Conservation (phyloP, 2,113 vertebrate species). For the Sorex araneus region DNA sequence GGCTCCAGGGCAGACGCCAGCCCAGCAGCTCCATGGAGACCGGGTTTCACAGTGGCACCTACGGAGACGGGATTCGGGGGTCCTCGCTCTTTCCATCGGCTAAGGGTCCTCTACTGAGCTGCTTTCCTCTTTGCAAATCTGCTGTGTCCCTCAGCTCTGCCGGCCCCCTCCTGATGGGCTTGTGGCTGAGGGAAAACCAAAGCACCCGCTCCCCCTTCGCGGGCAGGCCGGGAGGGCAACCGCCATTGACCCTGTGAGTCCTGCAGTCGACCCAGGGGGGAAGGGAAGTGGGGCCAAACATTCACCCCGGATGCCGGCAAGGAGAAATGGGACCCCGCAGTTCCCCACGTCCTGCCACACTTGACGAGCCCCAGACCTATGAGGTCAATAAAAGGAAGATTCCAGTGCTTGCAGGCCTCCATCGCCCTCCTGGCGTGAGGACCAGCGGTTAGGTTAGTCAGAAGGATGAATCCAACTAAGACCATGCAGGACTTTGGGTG, state of each 20-base stretch:
- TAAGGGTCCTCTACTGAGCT: not conserved
- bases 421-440: not conserved
- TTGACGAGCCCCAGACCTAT: no score
- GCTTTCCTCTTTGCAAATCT: not conserved
- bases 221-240: not conserved
- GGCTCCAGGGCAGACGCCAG: no score
- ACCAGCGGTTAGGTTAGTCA: constrained; percentile 2
- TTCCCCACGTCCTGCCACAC: not conserved
- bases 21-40: no score
- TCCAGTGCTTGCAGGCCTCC: not conserved
- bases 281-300: not conserved
- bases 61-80: not conserved
- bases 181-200: no score
- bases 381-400: not conserved
- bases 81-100: not conserved
- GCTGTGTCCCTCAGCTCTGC: no score
- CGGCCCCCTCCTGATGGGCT: no score
- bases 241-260: not conserved
- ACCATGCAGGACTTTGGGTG: no score
- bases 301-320: not conserved
- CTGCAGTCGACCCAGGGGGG: not conserved
- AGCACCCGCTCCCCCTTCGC: no score
- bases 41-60: not conserved
- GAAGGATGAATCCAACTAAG: not conserved
- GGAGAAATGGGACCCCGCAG: not conserved